Conservation (phyloP, 2,888 invertebrate genomes). For the Abscondita cerata region DNA sequence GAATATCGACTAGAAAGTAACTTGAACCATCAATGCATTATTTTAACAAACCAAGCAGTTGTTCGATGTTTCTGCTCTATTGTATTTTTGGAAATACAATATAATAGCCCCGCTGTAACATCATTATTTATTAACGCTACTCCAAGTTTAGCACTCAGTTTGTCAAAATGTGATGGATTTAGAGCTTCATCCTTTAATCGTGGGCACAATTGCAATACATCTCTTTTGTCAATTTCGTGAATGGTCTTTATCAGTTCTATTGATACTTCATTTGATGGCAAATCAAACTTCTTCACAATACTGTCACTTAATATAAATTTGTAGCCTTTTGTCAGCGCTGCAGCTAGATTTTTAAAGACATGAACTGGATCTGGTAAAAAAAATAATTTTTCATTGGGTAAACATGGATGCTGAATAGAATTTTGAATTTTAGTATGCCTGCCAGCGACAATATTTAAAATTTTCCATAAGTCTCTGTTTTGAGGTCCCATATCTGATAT, state of each 20-base stretch:
- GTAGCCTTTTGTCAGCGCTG: no score
- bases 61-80: background rate
- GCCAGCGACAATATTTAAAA: background rate
- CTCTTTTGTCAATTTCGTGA: background rate
- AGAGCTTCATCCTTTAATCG: background rate
- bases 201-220: background rate
- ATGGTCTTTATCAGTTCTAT: background rate
- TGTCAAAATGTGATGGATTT: slow-evolving; percentile 1
- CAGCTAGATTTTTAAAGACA: background rate
- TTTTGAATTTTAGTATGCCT: background rate
- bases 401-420: no score
- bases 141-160: background rate
- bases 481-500: background rate
- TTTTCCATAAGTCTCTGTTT: slow-evolving; percentile 1
- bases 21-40: background rate
- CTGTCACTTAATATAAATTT: background rate
- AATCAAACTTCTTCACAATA: background rate
- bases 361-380: background rate
- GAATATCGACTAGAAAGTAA: background rate
- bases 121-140: background rate
- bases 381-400: background rate
- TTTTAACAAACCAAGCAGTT: background rate
- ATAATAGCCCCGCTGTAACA: background rate
- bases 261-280: background rate
- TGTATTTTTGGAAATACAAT: background rate